Conservation (phyloP, 2,888 invertebrate genomes). For the Anaspis maculata region DNA sequence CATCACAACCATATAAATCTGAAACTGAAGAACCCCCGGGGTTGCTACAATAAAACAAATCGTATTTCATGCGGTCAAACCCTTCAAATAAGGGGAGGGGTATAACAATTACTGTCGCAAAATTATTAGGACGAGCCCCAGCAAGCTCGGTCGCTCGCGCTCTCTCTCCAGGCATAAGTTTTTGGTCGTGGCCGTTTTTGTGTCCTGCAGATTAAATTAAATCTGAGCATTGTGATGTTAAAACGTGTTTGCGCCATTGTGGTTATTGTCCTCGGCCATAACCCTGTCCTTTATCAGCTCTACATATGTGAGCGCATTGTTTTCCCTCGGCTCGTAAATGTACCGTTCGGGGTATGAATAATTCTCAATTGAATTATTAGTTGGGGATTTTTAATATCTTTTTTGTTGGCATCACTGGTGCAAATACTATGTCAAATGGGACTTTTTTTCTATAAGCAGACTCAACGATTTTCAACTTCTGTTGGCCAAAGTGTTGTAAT, state of each 20-base stretch:
- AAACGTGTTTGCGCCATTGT: slow-evolving; percentile 39
- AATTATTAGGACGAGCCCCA: slow-evolving; percentile 33
- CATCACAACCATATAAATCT: too few species aligned
- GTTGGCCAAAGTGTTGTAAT: too few species aligned
- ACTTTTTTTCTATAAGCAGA: too few species aligned
- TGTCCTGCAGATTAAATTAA: slow-evolving; percentile 42
- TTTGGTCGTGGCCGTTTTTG: too few species aligned
- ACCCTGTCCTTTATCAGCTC: slow-evolving; percentile 37
- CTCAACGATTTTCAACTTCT: too few species aligned
- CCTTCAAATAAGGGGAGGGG: slow-evolving; percentile 22
- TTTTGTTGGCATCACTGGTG: too few species aligned
- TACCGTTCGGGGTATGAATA: slow-evolving; percentile 26
- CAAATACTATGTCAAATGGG: too few species aligned
- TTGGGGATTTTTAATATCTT: too few species aligned
- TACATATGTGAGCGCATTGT: slow-evolving; percentile 33
- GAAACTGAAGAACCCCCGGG: too few species aligned
- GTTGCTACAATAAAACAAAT: slow-evolving; percentile 14
- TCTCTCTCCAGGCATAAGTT: too few species aligned
- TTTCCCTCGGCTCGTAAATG: slow-evolving; percentile 28
- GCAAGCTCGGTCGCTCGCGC: too few species aligned
- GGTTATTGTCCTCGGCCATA: slow-evolving; percentile 34
- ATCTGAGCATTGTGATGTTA: slow-evolving; percentile 39
- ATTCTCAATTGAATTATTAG: slow-evolving; percentile 26
- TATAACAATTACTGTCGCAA: slow-evolving; percentile 32
- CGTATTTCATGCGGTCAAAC: slow-evolving; percentile 27